These are phyloP conservation scores for Megastigmus dorsalis DNA, from an alignment of 2,888 invertebrate species.

Conservation along the genomic window DNA sequence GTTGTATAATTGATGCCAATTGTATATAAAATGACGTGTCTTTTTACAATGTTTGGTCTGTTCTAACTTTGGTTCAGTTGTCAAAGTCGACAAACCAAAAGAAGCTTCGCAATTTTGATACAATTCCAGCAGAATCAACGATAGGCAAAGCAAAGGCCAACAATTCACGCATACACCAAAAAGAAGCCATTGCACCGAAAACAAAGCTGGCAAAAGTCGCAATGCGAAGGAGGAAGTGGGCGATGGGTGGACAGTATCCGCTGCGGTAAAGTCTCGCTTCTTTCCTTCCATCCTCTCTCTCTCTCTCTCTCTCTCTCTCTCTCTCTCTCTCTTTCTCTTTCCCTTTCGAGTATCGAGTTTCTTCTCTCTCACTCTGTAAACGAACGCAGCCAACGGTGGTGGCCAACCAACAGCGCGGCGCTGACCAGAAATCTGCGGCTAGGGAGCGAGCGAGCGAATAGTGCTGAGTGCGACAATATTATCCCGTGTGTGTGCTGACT, in stretches of 20 bases:
- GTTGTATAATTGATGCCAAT: too few species aligned
- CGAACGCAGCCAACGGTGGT: too few species aligned
- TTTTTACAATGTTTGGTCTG: too few species aligned
- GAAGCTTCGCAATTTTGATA: too few species aligned
- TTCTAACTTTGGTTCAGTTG: too few species aligned
- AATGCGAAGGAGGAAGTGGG: not conserved
- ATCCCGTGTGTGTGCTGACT: constrained; percentile 68
- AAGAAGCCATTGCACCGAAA: not conserved
- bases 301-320: constrained; percentile 47
- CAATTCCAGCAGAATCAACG: too few species aligned
- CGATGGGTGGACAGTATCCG: constrained; percentile 7
- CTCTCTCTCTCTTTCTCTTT: constrained; percentile 48
- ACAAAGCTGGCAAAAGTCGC: not conserved
- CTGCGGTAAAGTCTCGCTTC: constrained; percentile 27
- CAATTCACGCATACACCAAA: not conserved
- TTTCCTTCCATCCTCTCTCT: too few species aligned
- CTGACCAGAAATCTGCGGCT: not conserved
- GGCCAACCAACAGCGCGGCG: too few species aligned
- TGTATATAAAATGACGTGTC: too few species aligned
- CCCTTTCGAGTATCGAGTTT: constrained; percentile 17
- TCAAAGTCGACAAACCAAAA: too few species aligned
- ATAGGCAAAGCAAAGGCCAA: not conserved
- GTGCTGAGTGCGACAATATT: constrained; percentile 62
- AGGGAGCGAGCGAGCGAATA: not conserved
- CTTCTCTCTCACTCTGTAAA: not conserved